Evolutionary conservation across 2,797 vertebrate species (phyloP).

Genomic region (Microctenopoma stevenorrisi): DNA sequence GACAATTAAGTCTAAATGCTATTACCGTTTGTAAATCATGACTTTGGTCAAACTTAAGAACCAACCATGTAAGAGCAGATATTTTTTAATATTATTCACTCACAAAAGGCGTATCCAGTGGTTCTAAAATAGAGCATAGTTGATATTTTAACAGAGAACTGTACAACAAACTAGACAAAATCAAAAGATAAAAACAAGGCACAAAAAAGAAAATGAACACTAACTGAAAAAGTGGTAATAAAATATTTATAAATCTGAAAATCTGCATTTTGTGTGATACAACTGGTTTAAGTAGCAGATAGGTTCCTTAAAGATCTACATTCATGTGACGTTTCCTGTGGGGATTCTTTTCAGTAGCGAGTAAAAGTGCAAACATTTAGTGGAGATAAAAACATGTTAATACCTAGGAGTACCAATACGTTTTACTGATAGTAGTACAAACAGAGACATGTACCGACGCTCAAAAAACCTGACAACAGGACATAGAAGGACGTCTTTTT

Average conservation of each 20-base stretch:
- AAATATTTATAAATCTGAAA: conserved; percentile 18
- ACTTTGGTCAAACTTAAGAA: not conserved
- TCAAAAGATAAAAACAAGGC: conserved; percentile 23
- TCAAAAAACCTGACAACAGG: conserved; percentile 8
- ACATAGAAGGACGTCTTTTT: not conserved
- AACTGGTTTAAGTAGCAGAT: too few relatives aligned
- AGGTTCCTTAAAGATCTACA: conserved; percentile 25
- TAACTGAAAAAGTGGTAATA: conserved; percentile 22
- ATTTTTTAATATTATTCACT: conserved; percentile 78
- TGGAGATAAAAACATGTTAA: conserved; percentile 1
- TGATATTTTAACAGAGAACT: conserved; percentile 52
- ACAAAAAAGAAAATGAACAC: conserved; percentile 17
- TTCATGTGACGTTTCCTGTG: conserved; percentile 36
- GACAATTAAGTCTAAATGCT: too few relatives aligned
- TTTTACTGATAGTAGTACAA: conserved; percentile 27
- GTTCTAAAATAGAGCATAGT: conserved; percentile 71
- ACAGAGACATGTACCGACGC: not conserved
- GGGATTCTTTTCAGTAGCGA: conserved; percentile 30
- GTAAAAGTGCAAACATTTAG: conserved; percentile 61
- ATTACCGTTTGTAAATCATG: too few relatives aligned
- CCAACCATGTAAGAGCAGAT: conserved; percentile 36
- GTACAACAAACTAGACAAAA: conserved; percentile 37
- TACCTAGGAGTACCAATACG: conserved; percentile 1
- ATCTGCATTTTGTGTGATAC: not conserved
- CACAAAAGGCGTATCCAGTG: conserved; percentile 68